These are phyloP conservation scores for Muscicapa comitata DNA, from an alignment of 2,797 vertebrate genomes.

Conservation along the genomic window DNA sequence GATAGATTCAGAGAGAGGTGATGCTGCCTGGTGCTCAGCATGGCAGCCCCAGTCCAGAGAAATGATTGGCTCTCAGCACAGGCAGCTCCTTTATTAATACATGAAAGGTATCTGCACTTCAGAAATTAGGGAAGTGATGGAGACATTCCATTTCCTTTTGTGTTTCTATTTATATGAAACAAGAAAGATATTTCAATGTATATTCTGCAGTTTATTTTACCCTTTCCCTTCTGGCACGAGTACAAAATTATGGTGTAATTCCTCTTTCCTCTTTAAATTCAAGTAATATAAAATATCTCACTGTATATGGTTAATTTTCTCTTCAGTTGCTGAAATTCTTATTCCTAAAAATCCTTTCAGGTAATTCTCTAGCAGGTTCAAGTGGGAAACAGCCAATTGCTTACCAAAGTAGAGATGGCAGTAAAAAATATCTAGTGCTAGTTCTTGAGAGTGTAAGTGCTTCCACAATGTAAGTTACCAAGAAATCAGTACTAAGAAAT, in stretches of 20 bases:
- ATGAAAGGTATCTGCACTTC: neutral
- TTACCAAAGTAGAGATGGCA: neutral
- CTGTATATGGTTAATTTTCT: neutral
- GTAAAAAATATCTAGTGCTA: neutral
- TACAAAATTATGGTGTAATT: neutral
- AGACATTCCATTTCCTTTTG: neutral
- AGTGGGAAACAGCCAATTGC: neutral
- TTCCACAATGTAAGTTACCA: neutral
- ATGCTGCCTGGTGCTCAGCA: neutral
- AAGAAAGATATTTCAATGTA: neutral
- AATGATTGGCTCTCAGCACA: rapidly evolving
- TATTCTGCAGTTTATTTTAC: neutral
- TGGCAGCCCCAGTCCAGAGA: neutral
- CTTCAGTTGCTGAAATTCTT: neutral
- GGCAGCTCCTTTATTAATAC: neutral
- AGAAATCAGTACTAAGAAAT: neutral
- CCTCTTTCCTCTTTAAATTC: neutral
- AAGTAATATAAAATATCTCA: neutral
- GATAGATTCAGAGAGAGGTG: neutral
- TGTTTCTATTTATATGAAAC: neutral
- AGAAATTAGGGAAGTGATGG: neutral
- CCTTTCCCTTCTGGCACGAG: neutral
- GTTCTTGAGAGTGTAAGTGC: neutral
- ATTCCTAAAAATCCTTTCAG: neutral
- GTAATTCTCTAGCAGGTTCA: neutral